Conservation (phyloP, 2,888 invertebrate genomes). For the Xanthia togata region DNA sequence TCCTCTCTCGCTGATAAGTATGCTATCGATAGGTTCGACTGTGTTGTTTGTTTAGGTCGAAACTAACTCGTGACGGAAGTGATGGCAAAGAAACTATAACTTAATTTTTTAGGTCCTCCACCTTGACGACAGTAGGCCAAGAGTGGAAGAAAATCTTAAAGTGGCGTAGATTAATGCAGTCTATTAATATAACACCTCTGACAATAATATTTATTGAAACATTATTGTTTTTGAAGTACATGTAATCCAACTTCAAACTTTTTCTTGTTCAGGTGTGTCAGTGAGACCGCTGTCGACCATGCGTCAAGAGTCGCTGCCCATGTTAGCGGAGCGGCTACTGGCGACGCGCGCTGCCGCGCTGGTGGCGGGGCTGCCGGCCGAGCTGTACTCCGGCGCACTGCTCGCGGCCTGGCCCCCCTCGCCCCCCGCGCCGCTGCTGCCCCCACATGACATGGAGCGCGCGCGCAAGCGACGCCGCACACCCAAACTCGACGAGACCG, state of each 20-base stretch:
- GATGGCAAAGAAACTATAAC: conserved; percentile 71
- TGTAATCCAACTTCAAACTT: conserved; percentile 20
- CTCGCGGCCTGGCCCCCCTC: conserved; percentile 90
- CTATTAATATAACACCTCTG: not conserved
- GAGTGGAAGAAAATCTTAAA: conserved; percentile 7
- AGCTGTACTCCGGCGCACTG: conserved; percentile 92
- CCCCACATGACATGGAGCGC: conserved; percentile 85
- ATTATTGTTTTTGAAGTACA: not conserved
- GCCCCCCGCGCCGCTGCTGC: conserved; percentile 90
- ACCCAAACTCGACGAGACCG: conserved; percentile 84
- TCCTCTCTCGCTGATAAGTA: conserved; percentile 85
- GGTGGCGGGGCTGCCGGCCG: conserved; percentile 91
- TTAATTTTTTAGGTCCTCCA: conserved; percentile 42
- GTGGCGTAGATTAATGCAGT: not conserved
- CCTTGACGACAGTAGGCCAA: conserved; percentile 45
- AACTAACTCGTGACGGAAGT: conserved; percentile 85
- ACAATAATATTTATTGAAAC: not conserved
- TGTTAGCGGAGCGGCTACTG: conserved; percentile 89
- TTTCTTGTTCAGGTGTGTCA: conserved; percentile 84
- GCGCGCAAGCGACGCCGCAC: conserved; percentile 87
- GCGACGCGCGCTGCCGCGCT: conserved; percentile 88
- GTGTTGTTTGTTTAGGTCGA: conserved; percentile 87
- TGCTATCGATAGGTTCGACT: conserved; percentile 88
- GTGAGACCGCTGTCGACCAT: conserved; percentile 87
- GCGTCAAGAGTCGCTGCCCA: conserved; percentile 88